A percentile compares a stretch with the other conserved stretches of the same genome.
phyloP scores from a whole-genome alignment of 1,140 invertebrate species.

The Drosophila arawakana region DNA sequence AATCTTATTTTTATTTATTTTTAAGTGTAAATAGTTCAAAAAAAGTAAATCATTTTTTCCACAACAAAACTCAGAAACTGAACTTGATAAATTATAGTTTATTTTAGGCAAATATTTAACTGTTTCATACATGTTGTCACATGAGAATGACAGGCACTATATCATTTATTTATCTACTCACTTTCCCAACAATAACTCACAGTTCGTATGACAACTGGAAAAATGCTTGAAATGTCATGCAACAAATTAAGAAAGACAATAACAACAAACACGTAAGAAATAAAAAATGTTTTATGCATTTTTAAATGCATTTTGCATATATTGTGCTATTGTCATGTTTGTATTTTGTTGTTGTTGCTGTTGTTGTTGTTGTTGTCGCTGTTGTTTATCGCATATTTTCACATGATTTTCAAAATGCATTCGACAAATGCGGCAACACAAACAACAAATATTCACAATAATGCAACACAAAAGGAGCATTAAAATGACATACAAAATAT shows the following conservation, averaged over 20 bases:
- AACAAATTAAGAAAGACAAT: slow-evolving; percentile 14
- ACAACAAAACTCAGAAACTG: too few species aligned
- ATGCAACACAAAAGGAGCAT: slow-evolving; percentile 55
- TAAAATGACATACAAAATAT: slow-evolving; percentile 72
- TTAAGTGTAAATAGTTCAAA: too few species aligned
- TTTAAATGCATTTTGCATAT: slow-evolving; percentile 71
- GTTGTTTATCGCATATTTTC: slow-evolving; percentile 47
- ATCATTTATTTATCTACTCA: slow-evolving; percentile 8
- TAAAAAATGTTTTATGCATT: slow-evolving; percentile 50
- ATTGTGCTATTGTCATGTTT: slow-evolving; percentile 72
- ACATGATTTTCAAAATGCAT: slow-evolving; percentile 61
- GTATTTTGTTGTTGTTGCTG: slow-evolving; percentile 30
- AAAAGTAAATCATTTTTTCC: too few species aligned
- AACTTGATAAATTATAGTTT: too few species aligned
- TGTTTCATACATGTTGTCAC: slow-evolving; percentile 3
- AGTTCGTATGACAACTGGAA: slow-evolving; percentile 36
- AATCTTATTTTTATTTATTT: too few species aligned
- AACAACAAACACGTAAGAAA: neutral
- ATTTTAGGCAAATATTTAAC: neutral
- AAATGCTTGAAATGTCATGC: slow-evolving; percentile 60
- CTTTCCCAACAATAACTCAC: slow-evolving; percentile 25
- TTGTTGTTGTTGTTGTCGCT: slow-evolving; percentile 11
- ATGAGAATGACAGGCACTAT: slow-evolving; percentile 23
- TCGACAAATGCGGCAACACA: slow-evolving; percentile 55
- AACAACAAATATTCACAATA: slow-evolving; percentile 22